Conservation (phyloP, 1,140 invertebrate genomes). For the Ceratina japonica region DNA sequence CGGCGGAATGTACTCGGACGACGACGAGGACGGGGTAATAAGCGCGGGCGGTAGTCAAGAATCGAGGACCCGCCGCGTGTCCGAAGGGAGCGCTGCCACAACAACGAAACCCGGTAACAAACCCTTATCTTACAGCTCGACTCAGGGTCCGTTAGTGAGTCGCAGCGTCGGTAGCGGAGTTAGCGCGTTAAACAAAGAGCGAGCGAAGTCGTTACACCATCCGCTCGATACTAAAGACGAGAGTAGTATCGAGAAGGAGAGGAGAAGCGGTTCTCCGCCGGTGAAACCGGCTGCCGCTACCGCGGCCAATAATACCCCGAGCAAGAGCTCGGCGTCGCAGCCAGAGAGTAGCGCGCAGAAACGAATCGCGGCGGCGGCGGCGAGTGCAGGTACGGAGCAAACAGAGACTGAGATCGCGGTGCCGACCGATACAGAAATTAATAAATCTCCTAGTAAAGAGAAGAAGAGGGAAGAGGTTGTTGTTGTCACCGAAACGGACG, state of each 20-base stretch:
- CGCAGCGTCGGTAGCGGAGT: slow-evolving; percentile 56
- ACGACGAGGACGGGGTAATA: slow-evolving; percentile 78
- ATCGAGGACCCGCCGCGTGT: slow-evolving; percentile 69
- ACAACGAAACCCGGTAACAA: slow-evolving; percentile 56
- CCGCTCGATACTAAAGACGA: slow-evolving; percentile 65
- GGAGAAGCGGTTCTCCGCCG: slow-evolving; percentile 60
- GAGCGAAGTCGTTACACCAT: slow-evolving; percentile 60
- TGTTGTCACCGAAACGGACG: slow-evolving; percentile 1
- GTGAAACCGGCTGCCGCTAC: slow-evolving; percentile 12
- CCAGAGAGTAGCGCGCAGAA: slow-evolving; percentile 44
- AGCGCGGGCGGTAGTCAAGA: slow-evolving; percentile 60
- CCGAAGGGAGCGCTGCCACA: slow-evolving; percentile 70
- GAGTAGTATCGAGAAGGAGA: slow-evolving; percentile 50
- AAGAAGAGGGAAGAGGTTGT: not conserved
- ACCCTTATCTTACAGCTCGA: slow-evolving; percentile 42
- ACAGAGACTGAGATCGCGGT: slow-evolving; percentile 32
- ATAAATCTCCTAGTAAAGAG: slow-evolving; percentile 41
- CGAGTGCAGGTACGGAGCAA: slow-evolving; percentile 27
- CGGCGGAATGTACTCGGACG: slow-evolving; percentile 81
- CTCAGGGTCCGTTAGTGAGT: slow-evolving; percentile 50
- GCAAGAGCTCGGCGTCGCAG: slow-evolving; percentile 47
- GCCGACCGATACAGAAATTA: slow-evolving; percentile 16
- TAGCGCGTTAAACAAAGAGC: slow-evolving; percentile 62
- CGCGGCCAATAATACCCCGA: slow-evolving; percentile 32
- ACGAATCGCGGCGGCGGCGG: slow-evolving; percentile 16